A percentile compares a stretch with the other conserved stretches of the same genome.
phyloP scores from a whole-genome alignment of 2,113 vertebrate genomes.

The Carassius gibelio region DNA sequence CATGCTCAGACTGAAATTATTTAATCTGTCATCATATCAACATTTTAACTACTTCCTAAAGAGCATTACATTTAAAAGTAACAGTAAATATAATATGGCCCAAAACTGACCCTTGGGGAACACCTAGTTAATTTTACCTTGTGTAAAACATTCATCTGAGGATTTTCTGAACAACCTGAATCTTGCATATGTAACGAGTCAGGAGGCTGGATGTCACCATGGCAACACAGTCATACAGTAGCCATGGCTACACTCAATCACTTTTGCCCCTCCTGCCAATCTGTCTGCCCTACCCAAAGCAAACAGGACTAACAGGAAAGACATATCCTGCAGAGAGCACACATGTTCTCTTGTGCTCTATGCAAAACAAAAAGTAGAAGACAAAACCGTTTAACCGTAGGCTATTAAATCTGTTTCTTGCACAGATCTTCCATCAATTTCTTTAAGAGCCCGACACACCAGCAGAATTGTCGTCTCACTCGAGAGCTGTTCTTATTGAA shows the following conservation, averaged over 20 bases:
- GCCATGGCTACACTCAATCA: constrained; percentile 24
- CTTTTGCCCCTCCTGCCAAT: constrained; percentile 68
- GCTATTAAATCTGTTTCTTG: constrained; percentile 27
- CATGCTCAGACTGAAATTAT: not conserved
- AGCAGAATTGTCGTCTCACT: constrained; percentile 8
- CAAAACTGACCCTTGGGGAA: not conserved
- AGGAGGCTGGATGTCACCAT: constrained; percentile 62
- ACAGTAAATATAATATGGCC: not conserved
- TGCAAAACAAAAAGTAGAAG: constrained; percentile 7
- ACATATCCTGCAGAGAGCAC: not conserved
- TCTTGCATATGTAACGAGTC: constrained; percentile 5
- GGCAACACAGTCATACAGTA: constrained; percentile 32
- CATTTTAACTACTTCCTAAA: not conserved
- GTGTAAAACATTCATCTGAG: not conserved
- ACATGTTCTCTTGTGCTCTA: not conserved
- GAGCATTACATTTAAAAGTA: not conserved
- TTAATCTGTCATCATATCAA: not conserved
- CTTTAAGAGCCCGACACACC: not conserved
- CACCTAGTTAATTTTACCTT: not conserved
- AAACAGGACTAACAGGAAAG: not conserved
- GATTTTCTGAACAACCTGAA: not conserved
- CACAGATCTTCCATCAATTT: not conserved
- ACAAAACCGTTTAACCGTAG: not conserved
- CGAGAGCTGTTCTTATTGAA: constrained; percentile 18
- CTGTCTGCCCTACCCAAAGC: constrained; percentile 48